phyloP scores from a whole-genome alignment of 2,797 vertebrate genomes.

The Tauraco hartlaubi region DNA sequence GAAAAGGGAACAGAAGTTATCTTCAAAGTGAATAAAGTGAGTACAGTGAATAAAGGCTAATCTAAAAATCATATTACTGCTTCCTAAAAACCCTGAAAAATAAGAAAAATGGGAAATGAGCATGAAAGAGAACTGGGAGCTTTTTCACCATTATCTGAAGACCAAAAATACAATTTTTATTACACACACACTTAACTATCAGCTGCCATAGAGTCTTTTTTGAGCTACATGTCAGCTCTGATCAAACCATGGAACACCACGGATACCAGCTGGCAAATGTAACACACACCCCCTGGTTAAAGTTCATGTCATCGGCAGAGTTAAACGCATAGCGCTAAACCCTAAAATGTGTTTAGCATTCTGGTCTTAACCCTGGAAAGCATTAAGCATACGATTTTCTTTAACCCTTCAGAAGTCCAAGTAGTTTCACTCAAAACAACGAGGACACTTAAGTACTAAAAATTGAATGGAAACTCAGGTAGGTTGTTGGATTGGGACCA shows the following conservation, averaged over 20 bases:
- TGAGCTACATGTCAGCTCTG: neutral
- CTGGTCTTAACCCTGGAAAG: conserved; percentile 8
- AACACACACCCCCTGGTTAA: conserved; percentile 17
- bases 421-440: neutral
- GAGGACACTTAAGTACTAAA: neutral
- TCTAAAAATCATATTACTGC: neutral
- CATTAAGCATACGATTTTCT: neutral
- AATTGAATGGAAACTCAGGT: neutral
- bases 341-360: conserved; percentile 6
- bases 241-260: neutral
- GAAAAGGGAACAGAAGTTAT: neutral
- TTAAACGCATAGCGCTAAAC: neutral
- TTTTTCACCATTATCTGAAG: neutral
- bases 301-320: neutral
- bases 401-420: neutral
- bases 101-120: neutral
- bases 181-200: neutral
- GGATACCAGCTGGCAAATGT: conserved; percentile 27
- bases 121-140: neutral
- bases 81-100: neutral
- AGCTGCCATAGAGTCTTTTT: neutral
- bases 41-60: neutral
- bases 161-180: neutral
- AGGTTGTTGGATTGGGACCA: neutral
- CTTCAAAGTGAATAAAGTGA: neutral